Base-by-base conservation (phyloP, 2,888 invertebrate species). In the Agriotes lineatus region DNA sequence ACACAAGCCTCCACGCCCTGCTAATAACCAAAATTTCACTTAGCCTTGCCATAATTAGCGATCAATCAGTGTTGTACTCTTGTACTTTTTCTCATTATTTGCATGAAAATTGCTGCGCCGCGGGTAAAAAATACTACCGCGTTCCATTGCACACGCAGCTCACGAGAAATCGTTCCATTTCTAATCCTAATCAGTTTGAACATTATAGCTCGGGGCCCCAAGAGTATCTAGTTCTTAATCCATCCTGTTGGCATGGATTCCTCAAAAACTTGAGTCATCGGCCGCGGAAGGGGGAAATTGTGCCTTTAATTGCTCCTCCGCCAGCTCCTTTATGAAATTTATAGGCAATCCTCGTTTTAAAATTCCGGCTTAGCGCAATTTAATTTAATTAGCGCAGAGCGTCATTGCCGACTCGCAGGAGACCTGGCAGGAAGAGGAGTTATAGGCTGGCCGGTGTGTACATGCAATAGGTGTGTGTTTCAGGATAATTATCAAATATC, bases 241-340 rank as follows among this genome's bases (percentile, higher is more conserved):
- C 57, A 65, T 65, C 57, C 65, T 65, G 57, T 62, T 62, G 62
- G 52, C 62, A 62, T 57, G 50, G 45, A 65, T 65, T 65, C 65
- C 48, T 58, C 5, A 35, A 20, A 48, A 50, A 16, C 22, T 22
- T 18, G 16, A 14, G 19, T 3, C 22, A 22, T n/a, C 7, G 22
- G n/a, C n/a, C 10, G n/a, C 19, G 20, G 16, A 22, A 50, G 25
- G 22, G n/a, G 12, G 50, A 50, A 50, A 50, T 25, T 20, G 37
- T 12, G 37, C 14, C 4, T n/a, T n/a, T n/a, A n/a, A n/a, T n/a
- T n/a, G n/a, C n/a, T n/a, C n/a, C n/a, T n/a, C n/a, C n/a, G n/a
- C n/a, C n/a, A n/a, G n/a, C n/a, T n/a, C n/a, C n/a, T n/a, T n/a
- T n/a, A n/a, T n/a, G n/a, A n/a, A n/a, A n/a, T n/a, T n/a, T n/a